Conservation (phyloP, 2,888 invertebrate genomes). For the Oligia latruncula region DNA sequence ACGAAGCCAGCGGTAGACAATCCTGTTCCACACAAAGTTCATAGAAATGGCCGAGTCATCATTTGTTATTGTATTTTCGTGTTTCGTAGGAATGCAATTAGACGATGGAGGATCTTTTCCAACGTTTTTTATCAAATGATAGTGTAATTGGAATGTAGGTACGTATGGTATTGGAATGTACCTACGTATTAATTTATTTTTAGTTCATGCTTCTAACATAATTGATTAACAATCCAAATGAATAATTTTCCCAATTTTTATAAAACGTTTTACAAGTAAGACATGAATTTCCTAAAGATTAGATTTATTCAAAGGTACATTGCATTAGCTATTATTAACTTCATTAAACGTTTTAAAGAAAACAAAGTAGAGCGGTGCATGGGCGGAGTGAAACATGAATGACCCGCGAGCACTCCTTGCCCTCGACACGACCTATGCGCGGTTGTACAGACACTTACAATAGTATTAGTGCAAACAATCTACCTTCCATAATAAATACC, state of each 20-base stretch:
- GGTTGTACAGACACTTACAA: slow-evolving; percentile 74
- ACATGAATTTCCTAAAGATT: not conserved
- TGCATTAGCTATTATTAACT: slow-evolving; percentile 45
- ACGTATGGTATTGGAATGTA: too few species aligned
- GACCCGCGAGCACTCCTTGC: slow-evolving; percentile 78
- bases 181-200: slow-evolving; percentile 28
- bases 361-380: slow-evolving; percentile 79
- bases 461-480: slow-evolving; percentile 69
- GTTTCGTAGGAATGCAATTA: slow-evolving; percentile 55
- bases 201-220: not conserved
- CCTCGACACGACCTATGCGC: slow-evolving; percentile 77
- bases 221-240: not conserved
- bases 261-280: too few species aligned
- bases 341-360: slow-evolving; percentile 69
- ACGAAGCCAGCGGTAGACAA: slow-evolving; percentile 60
- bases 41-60: slow-evolving; percentile 55
- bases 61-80: slow-evolving; percentile 51
- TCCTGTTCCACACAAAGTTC: slow-evolving; percentile 34
- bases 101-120: slow-evolving; percentile 42
- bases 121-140: slow-evolving; percentile 27
- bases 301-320: slow-evolving; percentile 21
- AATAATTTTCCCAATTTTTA: not conserved
- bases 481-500: slow-evolving; percentile 50
- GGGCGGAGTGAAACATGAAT: slow-evolving; percentile 83
- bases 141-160: slow-evolving; percentile 22